These are phyloP conservation scores for Dufourea novaeangliae DNA, from an alignment of 1,140 invertebrate species.

Conservation along the genomic window DNA sequence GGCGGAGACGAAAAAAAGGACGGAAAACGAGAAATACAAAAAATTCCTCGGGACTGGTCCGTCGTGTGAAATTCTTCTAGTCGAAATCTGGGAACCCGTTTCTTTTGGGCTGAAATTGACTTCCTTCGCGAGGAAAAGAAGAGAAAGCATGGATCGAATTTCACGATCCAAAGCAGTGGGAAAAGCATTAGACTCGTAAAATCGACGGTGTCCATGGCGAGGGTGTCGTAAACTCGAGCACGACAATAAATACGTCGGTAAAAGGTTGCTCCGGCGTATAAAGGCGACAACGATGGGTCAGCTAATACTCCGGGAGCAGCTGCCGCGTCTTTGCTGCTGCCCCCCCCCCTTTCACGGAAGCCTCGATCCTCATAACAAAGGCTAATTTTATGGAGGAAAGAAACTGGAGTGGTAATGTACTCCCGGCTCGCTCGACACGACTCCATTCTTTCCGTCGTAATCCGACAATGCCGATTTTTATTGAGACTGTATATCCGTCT, in stretches of 20 bases:
- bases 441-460: slow-evolving; percentile 12
- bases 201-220: background rate
- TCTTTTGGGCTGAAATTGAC: background rate
- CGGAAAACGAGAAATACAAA: slow-evolving; percentile 7
- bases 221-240: slow-evolving; percentile 45
- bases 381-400: slow-evolving; percentile 52
- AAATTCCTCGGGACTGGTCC: slow-evolving; percentile 5
- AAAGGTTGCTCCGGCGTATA: slow-evolving; percentile 51
- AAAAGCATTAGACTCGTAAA: slow-evolving; percentile 28
- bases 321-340: slow-evolving; percentile 50
- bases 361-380: slow-evolving; percentile 38
- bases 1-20: background rate
- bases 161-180: background rate
- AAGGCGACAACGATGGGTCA: slow-evolving; percentile 46
- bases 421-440: background rate
- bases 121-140: background rate
- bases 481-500: background rate
- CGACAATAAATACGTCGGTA: slow-evolving; percentile 51
- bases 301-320: slow-evolving; percentile 51
- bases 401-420: slow-evolving; percentile 8
- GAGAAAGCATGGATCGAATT: slow-evolving; percentile 16
- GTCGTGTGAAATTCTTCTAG: slow-evolving; percentile 1
- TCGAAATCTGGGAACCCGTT: background rate
- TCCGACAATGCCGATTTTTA: slow-evolving; percentile 16
- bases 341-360: slow-evolving; percentile 1